These are phyloP conservation scores for Enteromius afrohamiltoni DNA, from an alignment of 2,797 vertebrate genomes.

Conservation along the genomic window DNA sequence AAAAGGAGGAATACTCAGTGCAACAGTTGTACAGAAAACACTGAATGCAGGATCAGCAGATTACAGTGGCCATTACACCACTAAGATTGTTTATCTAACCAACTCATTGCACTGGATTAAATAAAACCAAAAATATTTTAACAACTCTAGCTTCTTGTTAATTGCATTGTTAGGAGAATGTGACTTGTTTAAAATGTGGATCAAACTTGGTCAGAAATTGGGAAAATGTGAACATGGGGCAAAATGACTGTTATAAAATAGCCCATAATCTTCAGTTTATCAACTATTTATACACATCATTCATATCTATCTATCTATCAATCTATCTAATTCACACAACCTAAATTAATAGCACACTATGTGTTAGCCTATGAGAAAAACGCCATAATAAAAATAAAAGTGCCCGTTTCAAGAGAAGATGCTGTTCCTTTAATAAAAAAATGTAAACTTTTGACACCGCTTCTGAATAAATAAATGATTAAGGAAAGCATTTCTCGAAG, in stretches of 20 bases:
- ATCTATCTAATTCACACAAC: neutral
- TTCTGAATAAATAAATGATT: neutral
- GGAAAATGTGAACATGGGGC: neutral
- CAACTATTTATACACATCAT: neutral
- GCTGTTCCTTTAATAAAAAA: neutral
- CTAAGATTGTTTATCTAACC: neutral
- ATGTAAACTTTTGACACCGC: neutral
- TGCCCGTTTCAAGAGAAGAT: neutral
- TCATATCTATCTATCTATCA: neutral
- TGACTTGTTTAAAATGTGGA: neutral
- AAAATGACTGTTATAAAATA: neutral
- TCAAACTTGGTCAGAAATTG: neutral
- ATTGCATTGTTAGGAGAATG: neutral
- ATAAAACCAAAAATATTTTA: neutral
- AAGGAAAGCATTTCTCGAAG: neutral
- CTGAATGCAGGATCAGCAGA: constrained; percentile 15
- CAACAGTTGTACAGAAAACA: constrained; percentile 32
- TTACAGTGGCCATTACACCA: neutral
- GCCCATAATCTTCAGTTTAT: neutral
- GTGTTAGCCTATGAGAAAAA: neutral
- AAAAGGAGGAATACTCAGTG: constrained; percentile 43
- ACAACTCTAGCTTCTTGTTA: neutral
- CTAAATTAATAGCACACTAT: no score
- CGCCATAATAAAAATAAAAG: neutral
- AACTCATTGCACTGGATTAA: neutral